These are phyloP conservation scores for Sinhomidia bicolor DNA, from an alignment of 2,888 invertebrate species.

Conservation along the genomic window DNA sequence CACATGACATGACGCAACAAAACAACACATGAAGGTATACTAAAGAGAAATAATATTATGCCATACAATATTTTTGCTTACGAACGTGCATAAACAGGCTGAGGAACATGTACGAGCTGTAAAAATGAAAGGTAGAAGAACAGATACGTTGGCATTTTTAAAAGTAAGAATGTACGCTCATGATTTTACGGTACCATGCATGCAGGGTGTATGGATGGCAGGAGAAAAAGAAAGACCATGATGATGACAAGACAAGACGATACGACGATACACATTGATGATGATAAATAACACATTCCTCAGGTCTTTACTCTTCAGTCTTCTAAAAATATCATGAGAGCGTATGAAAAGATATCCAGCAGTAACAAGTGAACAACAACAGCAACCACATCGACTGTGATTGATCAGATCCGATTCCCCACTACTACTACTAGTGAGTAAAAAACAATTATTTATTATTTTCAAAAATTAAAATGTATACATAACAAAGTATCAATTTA, in stretches of 20 bases:
- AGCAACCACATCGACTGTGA: background rate
- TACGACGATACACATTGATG: background rate
- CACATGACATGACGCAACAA: background rate
- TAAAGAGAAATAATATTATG: too few species aligned
- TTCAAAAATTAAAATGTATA: too few species aligned
- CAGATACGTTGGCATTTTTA: background rate
- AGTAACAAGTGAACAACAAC: constrained; percentile 31
- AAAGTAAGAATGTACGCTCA: background rate
- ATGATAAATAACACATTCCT: background rate
- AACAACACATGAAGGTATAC: background rate
- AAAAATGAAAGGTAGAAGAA: too few species aligned
- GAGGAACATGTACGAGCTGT: too few species aligned
- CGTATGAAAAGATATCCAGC: background rate
- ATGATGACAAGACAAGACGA: background rate
- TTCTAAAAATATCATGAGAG: background rate
- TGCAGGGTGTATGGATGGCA: background rate
- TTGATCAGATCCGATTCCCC: background rate
- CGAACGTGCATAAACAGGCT: too few species aligned
- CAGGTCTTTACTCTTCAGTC: background rate
- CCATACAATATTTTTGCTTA: too few species aligned
- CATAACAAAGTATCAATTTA: too few species aligned
- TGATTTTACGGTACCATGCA: background rate
- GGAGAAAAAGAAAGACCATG: background rate
- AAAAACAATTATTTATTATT: too few species aligned
- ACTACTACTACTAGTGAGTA: too few species aligned